These are phyloP conservation scores for Cervus canadensis DNA, from an alignment of 2,113 vertebrate species.

Conservation along the genomic window DNA sequence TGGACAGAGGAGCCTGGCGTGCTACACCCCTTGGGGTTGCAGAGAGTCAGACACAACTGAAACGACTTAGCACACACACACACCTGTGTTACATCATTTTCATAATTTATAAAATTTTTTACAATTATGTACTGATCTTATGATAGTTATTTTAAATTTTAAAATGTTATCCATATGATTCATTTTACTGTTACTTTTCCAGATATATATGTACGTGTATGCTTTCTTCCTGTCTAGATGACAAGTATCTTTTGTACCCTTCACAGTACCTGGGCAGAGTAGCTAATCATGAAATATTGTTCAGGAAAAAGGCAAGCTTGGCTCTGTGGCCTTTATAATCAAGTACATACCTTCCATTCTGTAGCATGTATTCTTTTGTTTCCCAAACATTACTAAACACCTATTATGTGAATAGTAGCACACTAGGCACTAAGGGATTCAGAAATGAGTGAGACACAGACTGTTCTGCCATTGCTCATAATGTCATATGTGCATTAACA, in stretches of 20 bases:
- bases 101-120: not conserved
- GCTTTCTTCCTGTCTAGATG: not conserved
- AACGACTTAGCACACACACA: rapidly evolving
- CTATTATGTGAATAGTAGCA: not conserved
- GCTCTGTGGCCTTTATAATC: not conserved
- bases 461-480: not conserved
- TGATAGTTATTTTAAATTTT: not conserved
- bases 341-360: not conserved
- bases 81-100: not conserved
- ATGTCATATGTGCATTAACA: not conserved
- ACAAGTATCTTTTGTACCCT: not conserved
- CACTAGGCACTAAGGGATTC: not conserved
- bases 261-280: not conserved
- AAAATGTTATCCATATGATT: not conserved
- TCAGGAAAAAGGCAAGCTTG: not conserved
- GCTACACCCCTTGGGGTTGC: not conserved
- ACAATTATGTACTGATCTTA: not conserved
- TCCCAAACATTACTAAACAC: not conserved
- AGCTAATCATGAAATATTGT: not conserved
- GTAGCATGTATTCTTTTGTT: not conserved
- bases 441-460: not conserved
- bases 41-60: not conserved
- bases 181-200: not conserved
- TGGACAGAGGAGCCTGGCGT: not conserved
- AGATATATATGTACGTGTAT: not conserved